Conservation (phyloP, 2,888 invertebrate genomes). For the Eupithecia exiguata region DNA sequence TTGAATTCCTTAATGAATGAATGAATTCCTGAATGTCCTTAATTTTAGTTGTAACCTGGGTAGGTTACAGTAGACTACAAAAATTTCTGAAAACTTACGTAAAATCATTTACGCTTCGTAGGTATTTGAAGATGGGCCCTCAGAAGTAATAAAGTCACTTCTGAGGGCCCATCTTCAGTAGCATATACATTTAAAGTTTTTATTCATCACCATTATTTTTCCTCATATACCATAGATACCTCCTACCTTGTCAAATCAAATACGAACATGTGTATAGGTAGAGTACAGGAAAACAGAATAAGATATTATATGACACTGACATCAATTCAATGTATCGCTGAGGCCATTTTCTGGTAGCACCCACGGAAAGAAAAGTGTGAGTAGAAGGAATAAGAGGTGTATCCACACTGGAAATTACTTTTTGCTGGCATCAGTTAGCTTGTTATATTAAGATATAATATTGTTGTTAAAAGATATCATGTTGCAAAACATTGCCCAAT, state of each 20-base stretch:
- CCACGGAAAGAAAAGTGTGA: not conserved
- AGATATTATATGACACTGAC: not conserved
- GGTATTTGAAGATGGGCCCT: not conserved
- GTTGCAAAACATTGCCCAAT: not conserved
- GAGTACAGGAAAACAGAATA: not conserved
- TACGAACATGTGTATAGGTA: not conserved
- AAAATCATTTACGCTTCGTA: not conserved
- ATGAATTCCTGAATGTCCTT: too few relatives aligned
- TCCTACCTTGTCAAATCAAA: not conserved
- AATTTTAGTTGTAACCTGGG: too few relatives aligned
- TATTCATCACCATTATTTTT: too few relatives aligned
- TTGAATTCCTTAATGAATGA: too few relatives aligned
- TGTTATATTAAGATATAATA: not conserved
- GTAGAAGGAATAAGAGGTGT: not conserved
- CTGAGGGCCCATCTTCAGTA: too few relatives aligned
- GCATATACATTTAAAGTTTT: not conserved
- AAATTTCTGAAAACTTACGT: not conserved
- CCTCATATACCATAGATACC: not conserved
- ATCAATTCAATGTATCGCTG: not conserved
- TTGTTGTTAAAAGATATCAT: not conserved
- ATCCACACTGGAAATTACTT: not conserved
- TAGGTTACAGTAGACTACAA: too few relatives aligned
- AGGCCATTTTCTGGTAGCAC: not conserved
- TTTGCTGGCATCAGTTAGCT: not conserved
- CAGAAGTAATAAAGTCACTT: not conserved